Conservation (phyloP, 2,888 invertebrate species). For the Agrypnus murinus region DNA sequence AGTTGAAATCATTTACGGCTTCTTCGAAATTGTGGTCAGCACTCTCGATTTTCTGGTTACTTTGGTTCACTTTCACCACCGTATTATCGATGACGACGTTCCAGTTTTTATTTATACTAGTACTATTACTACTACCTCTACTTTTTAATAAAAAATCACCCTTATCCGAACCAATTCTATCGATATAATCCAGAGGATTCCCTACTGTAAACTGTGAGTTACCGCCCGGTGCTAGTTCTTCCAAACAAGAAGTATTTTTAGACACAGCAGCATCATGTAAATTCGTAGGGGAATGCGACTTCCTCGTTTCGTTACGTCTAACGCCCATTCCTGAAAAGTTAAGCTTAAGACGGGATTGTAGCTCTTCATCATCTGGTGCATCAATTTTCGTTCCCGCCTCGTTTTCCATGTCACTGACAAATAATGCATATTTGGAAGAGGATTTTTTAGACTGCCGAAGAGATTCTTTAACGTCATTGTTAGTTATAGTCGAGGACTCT, state of each 20-base stretch:
- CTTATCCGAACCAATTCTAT: conserved; percentile 40
- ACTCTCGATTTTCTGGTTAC: conserved; percentile 38
- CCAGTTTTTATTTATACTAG: conserved; percentile 15
- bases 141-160: conserved; percentile 29
- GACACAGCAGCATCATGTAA: conserved; percentile 52
- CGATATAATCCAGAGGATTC: conserved; percentile 63
- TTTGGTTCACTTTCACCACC: conserved; percentile 35
- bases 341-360: conserved; percentile 39
- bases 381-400: neutral
- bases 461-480: conserved; percentile 19
- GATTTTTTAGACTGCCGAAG: conserved; percentile 15
- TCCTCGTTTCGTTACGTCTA: conserved; percentile 52
- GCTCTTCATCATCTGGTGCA: conserved; percentile 11
- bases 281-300: conserved; percentile 50
- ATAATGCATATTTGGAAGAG: conserved; percentile 1
- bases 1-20: conserved; percentile 68
- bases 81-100: no score
- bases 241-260: conserved; percentile 61
- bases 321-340: conserved; percentile 36
- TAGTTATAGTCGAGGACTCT: neutral
- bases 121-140: neutral
- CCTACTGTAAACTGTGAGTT: conserved; percentile 68
- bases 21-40: conserved; percentile 64
- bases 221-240: conserved; percentile 63
- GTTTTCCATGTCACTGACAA: neutral